Conservation (phyloP, 2,113 vertebrate genomes). For the Chloropsis hardwickii region DNA sequence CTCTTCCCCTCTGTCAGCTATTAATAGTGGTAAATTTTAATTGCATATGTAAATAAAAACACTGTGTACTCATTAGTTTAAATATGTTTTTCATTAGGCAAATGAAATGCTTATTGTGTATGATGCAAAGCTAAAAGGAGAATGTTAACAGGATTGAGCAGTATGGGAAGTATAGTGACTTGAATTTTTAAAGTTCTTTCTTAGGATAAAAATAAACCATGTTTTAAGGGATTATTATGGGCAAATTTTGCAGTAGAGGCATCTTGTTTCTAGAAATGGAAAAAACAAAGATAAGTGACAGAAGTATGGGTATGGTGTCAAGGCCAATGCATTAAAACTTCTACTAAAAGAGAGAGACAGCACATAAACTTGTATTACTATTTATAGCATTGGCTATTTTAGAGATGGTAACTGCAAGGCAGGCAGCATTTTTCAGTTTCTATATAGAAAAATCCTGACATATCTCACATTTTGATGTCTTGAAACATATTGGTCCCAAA, state of each 20-base stretch:
- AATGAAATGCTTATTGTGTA: slow-evolving; percentile 64
- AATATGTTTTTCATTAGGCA: slow-evolving; percentile 75
- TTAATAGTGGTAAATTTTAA: slow-evolving; percentile 69
- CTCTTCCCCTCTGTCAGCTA: slow-evolving; percentile 55
- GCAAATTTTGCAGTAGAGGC: neutral
- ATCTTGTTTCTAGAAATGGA: neutral
- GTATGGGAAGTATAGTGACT: neutral
- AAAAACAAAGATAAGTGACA: neutral
- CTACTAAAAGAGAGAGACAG: neutral
- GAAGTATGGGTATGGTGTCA: neutral
- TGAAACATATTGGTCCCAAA: neutral
- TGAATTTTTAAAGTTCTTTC: neutral
- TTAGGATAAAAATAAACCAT: neutral
- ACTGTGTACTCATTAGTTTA: slow-evolving; percentile 68
- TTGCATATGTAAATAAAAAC: slow-evolving; percentile 73
- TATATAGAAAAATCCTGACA: neutral
- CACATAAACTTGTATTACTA: neutral
- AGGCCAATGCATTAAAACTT: neutral
- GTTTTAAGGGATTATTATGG: neutral
- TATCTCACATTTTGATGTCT: neutral
- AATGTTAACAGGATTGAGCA: slow-evolving; percentile 31
- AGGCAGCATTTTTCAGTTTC: neutral
- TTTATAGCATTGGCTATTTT: neutral
- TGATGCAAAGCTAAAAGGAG: slow-evolving; percentile 53
- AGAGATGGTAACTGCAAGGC: neutral